A percentile compares a stretch with the other conserved stretches of the same genome.
Conservation (phyloP, 1,140 invertebrate species). For the Drosophila novamexicana region DNA sequence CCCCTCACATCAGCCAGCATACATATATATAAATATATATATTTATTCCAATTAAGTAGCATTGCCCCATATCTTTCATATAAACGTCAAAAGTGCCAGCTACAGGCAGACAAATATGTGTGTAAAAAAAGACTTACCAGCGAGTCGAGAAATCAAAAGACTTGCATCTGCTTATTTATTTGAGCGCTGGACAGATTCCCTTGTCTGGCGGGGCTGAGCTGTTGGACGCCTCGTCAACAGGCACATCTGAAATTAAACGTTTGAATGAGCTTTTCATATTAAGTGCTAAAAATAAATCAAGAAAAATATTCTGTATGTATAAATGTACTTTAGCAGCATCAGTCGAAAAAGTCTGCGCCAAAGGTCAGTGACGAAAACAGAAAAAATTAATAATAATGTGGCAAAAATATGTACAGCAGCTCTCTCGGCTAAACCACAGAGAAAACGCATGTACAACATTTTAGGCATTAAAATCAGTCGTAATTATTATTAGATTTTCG, state of each 20-base stretch:
- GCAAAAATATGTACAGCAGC: constrained; percentile 21
- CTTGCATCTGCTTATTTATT: constrained; percentile 36
- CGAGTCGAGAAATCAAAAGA: constrained; percentile 24
- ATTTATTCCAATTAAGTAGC: constrained; percentile 41
- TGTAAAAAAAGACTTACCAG: not conserved
- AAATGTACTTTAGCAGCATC: constrained; percentile 29
- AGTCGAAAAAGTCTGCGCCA: constrained; percentile 39
- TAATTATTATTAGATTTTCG: constrained; percentile 13
- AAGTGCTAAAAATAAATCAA: constrained; percentile 70
- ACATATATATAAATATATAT: not conserved
- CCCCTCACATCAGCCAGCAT: constrained; percentile 8
- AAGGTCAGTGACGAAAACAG: constrained; percentile 60
- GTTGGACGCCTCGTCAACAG: not conserved
- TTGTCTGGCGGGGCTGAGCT: constrained; percentile 2
- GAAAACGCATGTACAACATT: not conserved
- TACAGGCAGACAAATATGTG: not conserved
- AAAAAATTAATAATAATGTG: constrained; percentile 28
- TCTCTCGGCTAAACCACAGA: not conserved
- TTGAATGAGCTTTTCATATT: constrained; percentile 55
- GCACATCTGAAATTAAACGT: constrained; percentile 34
- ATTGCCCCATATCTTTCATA: constrained; percentile 3
- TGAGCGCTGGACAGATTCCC: constrained; percentile 2
- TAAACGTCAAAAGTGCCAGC: constrained; percentile 5
- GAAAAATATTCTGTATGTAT: constrained; percentile 17
- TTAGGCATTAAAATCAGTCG: not conserved